Base-by-base conservation (phyloP, 2,888 invertebrate species). In the Graphium colonna region DNA sequence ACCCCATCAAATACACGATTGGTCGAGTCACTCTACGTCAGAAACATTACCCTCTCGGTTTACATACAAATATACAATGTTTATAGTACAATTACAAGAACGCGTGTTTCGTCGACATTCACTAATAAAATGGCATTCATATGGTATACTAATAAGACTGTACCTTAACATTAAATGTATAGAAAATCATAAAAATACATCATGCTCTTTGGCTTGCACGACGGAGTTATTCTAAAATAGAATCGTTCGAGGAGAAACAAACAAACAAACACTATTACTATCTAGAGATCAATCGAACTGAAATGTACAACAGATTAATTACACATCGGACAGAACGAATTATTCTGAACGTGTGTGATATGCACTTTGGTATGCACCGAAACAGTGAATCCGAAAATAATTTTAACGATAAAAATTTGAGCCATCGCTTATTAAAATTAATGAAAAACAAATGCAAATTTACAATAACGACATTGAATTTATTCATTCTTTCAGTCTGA, bases 171-270 rank as follows among this genome's bases (percentile, higher is more conserved):
- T 79, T 82, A 77, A n/a, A 77, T 80, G 77, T 85, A 83, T 77
- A 83, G 79, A 86, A 53, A 86, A 86, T 77, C 75, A 84, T 82
- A 84, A 80, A 82, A 87, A 86, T 79, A 85, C 87, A 86, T 88
- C 88, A 88, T 87, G 88, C 88, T 89, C 88, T 89, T 86, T 89
- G 88, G 88, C 86, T 85, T 87, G 88, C 87, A 88, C 86, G 88
- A 87, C 84, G 84, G 77, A 85, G 66, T 79, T 77, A 77, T 70
- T 73, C 75, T 71, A 81, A 71, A 21, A 59, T 71, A 75, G 71
- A n/a, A 73, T 73, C 67, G 72, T 74, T 71, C 69, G 75, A 68
- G 76, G 71, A 79, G 78, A 38, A 42, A 68, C 68, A 79, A 79
- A 79, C 76, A 38, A 42, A 68, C 68, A 79, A 79, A 79, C 76